Conservation (phyloP, 2,888 invertebrate genomes). For the Melipona beecheii region DNA sequence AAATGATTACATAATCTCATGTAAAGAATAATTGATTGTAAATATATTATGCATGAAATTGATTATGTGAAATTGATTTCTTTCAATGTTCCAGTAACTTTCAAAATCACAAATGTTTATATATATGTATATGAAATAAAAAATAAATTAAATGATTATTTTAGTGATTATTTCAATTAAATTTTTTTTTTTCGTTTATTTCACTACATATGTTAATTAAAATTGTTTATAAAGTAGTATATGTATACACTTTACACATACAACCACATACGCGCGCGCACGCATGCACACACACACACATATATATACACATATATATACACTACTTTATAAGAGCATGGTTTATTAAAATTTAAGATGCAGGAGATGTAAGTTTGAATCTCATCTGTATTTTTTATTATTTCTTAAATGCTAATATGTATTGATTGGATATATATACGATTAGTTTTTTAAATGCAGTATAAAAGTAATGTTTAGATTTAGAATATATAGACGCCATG, state of each 20-base stretch:
- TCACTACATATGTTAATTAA: not conserved
- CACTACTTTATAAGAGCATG: constrained; percentile 3
- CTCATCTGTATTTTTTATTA: too few relatives aligned
- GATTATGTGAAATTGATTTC: not conserved
- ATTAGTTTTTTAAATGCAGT: constrained; percentile 6
- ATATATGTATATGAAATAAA: constrained; percentile 14
- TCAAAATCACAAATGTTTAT: not conserved
- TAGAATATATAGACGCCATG: constrained; percentile 5
- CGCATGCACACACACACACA: not conserved
- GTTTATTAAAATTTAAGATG: constrained; percentile 7
- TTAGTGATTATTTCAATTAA: not conserved
- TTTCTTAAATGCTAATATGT: constrained; percentile 7
- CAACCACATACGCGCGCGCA: too few relatives aligned
- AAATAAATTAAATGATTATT: constrained; percentile 3
- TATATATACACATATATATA: not conserved
- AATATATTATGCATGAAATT: constrained; percentile 17
- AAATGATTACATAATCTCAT: constrained; percentile 59
- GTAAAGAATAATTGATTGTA: constrained; percentile 38
- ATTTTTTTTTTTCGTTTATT: not conserved
- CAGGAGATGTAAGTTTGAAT: not conserved
- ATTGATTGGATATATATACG: not conserved
- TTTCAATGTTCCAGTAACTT: constrained; percentile 3
- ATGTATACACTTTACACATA: not conserved
- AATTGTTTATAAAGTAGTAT: constrained; percentile 10
- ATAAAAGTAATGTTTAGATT: constrained; percentile 24